Conservation (phyloP, 2,113 vertebrate genomes). For the Oceanodroma tethys region DNA sequence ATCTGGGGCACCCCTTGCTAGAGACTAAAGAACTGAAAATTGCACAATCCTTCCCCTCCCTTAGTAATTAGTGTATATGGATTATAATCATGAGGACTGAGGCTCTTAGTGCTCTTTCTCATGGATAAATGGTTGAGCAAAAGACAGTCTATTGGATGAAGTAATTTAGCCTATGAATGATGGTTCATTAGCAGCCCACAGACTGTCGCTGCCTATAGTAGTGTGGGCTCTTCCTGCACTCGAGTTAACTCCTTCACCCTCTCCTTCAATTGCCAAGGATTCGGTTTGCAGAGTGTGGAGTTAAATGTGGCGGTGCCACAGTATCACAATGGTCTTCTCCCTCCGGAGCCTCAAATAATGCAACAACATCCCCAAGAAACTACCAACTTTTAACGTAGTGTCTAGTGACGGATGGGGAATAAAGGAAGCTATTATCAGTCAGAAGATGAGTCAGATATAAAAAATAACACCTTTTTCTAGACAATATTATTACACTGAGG, state of each 20-base stretch:
- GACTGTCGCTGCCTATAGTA: not conserved
- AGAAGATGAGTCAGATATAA: constrained; percentile 57
- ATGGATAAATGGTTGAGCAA: not conserved
- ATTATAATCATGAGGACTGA: not conserved
- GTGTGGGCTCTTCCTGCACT: not conserved
- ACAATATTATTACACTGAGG: not conserved
- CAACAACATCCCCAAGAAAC: not conserved
- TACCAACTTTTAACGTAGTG: not conserved
- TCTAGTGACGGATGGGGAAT: not conserved
- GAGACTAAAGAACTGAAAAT: not conserved
- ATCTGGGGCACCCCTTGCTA: not conserved
- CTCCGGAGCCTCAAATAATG: not conserved
- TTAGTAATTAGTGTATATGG: not conserved
- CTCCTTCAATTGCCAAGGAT: not conserved
- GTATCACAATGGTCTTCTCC: not conserved
- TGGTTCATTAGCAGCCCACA: constrained; percentile 51
- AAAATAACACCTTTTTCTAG: constrained; percentile 35
- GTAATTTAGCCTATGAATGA: constrained; percentile 21
- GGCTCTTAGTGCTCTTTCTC: not conserved
- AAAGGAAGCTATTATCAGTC: constrained; percentile 24
- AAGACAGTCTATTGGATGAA: not conserved
- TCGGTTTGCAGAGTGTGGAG: not conserved
- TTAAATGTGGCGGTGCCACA: not conserved
- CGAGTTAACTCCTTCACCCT: not conserved
- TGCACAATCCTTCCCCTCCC: not conserved